These are phyloP conservation scores for Sphecodes monilicornis DNA, from an alignment of 2,888 invertebrate species.

Conservation along the genomic window DNA sequence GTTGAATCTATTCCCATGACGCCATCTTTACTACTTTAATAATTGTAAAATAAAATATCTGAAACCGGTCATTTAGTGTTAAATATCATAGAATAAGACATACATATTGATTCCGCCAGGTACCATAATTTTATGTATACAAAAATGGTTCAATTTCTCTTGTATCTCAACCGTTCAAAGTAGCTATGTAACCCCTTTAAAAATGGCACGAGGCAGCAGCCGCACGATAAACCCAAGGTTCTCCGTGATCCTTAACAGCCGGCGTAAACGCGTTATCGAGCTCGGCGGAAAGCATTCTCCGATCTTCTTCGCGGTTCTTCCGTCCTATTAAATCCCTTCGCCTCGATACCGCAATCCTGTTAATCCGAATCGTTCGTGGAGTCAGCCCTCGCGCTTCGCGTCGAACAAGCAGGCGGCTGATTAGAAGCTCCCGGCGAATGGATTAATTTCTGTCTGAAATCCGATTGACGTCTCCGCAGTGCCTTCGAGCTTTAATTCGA, in stretches of 20 bases:
- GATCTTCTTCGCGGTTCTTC: background rate
- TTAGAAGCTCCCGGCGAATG: conserved; percentile 52
- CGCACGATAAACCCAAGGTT: background rate
- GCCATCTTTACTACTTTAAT: no score
- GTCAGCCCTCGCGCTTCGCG: background rate
- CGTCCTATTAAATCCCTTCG: background rate
- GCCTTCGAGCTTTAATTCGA: conserved; percentile 47
- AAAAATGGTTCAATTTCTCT: background rate
- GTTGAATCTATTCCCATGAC: no score
- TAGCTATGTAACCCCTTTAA: background rate
- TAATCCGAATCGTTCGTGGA: conserved; percentile 1
- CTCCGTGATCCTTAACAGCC: background rate
- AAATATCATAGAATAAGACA: no score
- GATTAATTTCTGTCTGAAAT: conserved; percentile 65
- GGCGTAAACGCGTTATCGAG: background rate
- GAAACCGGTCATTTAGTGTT: no score
- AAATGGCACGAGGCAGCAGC: background rate
- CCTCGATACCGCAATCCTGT: conserved; percentile 9
- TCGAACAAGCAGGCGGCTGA: conserved; percentile 65
- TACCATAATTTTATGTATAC: background rate
- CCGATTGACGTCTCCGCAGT: conserved; percentile 52
- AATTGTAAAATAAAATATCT: no score
- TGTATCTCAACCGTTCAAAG: background rate
- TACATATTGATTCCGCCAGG: no score
- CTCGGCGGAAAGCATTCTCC: background rate